Percentiles rank a stretch among this genome's conserved stretches.
phyloP scores from a whole-genome alignment of 2,797 vertebrate genomes.

The Tenualosa ilisha region DNA sequence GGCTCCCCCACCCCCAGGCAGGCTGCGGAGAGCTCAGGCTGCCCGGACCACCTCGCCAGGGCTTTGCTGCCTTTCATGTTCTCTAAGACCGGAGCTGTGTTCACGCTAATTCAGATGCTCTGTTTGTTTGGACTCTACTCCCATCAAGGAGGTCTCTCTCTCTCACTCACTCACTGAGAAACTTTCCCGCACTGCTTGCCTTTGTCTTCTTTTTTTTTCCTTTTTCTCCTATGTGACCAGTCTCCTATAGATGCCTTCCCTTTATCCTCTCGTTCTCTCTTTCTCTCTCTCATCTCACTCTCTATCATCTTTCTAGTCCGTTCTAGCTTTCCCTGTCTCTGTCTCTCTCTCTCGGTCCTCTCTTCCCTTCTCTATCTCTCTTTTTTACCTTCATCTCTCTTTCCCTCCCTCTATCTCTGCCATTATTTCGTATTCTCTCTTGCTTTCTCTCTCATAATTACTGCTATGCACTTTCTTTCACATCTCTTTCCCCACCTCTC shows the following conservation, averaged over 20 bases:
- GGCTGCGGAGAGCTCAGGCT: constrained; percentile 56
- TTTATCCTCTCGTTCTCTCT: not conserved
- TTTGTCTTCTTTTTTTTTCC: not conserved
- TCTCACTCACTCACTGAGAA: constrained; percentile 46
- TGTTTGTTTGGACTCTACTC: constrained; percentile 64
- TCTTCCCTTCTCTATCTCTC: not conserved
- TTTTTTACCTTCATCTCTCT: no score
- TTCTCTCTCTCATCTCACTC: not conserved
- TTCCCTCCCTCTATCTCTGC: no score
- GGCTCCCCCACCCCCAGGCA: constrained; percentile 33
- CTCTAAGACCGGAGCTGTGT: constrained; percentile 59
- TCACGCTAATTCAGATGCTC: constrained; percentile 60
- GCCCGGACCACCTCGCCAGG: constrained; percentile 57
- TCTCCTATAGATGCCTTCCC: not conserved
- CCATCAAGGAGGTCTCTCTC: constrained; percentile 47
- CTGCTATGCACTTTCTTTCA: no score
- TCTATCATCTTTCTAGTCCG: not conserved
- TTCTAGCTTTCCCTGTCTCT: not conserved
- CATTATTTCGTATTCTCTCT: no score
- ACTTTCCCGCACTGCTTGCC: constrained; percentile 4
- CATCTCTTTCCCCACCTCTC: no score
- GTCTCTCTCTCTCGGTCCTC: not conserved
- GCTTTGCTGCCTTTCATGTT: constrained; percentile 67
- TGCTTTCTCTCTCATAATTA: no score
- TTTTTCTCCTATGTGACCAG: not conserved